Evolutionary conservation across 1,140 invertebrate genomes (phyloP).

Genomic region (Zaprionus nigranus): DNA sequence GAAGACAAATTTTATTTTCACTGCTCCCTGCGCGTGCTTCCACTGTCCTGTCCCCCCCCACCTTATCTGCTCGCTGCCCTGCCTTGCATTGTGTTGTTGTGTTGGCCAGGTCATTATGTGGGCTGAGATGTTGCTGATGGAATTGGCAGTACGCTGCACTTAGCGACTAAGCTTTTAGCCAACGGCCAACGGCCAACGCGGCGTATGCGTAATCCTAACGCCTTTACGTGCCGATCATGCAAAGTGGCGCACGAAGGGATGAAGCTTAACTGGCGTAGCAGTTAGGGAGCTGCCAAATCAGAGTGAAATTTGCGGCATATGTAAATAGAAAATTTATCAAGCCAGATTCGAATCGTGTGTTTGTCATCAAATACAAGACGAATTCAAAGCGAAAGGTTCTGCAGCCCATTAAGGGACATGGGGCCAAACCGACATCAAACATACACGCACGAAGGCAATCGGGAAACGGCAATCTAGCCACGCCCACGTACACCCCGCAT

Average conservation of each 20-base stretch:
- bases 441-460: slow-evolving; percentile 43
- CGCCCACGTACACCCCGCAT: slow-evolving; percentile 1
- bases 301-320: slow-evolving; percentile 52
- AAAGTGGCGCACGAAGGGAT: slow-evolving; percentile 34
- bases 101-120: slow-evolving; percentile 76
- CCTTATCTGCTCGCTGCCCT: slow-evolving; percentile 29
- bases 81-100: slow-evolving; percentile 29
- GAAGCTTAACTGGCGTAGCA: background rate
- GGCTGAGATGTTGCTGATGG: slow-evolving; percentile 68
- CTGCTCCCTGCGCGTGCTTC: slow-evolving; percentile 35
- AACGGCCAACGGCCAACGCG: slow-evolving; percentile 58
- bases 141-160: slow-evolving; percentile 62
- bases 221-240: slow-evolving; percentile 66
- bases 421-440: slow-evolving; percentile 49
- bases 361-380: slow-evolving; percentile 45
- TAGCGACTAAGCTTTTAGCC: slow-evolving; percentile 66
- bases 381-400: slow-evolving; percentile 52
- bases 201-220: slow-evolving; percentile 74
- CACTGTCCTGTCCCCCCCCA: slow-evolving; percentile 32
- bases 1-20: slow-evolving; percentile 76
- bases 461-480: slow-evolving; percentile 29
- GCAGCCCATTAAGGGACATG: slow-evolving; percentile 45
- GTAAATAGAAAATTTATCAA: slow-evolving; percentile 78
- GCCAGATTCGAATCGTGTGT: slow-evolving; percentile 70
- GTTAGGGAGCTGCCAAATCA: slow-evolving; percentile 11